Base-by-base conservation (phyloP, 2,888 invertebrate genomes). In the Andrena bicolor region DNA sequence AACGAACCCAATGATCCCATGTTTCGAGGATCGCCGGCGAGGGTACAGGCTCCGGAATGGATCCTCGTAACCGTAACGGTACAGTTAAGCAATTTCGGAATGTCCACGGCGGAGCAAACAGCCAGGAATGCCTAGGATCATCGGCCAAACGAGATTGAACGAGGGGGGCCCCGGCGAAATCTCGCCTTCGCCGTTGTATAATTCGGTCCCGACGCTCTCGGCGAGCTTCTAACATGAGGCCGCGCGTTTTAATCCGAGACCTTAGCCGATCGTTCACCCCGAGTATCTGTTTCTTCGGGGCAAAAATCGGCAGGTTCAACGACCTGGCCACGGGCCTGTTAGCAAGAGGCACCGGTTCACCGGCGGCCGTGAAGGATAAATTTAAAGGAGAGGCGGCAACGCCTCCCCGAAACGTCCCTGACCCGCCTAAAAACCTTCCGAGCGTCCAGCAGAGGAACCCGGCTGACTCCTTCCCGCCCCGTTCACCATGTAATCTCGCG, bases 391-490 rank as follows among this genome's bases (percentile, higher is more conserved):
- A 56, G 56, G 13, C 23, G 23, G 74, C 60, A 56, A 82, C 82
- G 80, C 78, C 80, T 86, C 77, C 77, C 74, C 60, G 63, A 74
- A 53, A 66, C 53, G 85, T 88, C 88, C 88, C 79, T 89, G 88
- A 89, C 85, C 88, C 76, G 86, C 83, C 80, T 84, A 86, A 87
- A 84, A 80, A 78, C 76, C 73, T 76, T 75, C 41, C 71, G 58
- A 68, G 73, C 49, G 61, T 70, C 78, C 77, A 48, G 56, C 56
- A 48, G 49, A 8, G 7, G 35, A 6, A 41, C 23, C 60, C 26
- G 6, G 16, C n/a, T 7, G 23, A 10, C 26, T 6, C 20, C 53
- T 20, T 16, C 41, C 13, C n/a, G 16, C 6, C 6, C 8, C 65
- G 64, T 70, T 65, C 60, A 32, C 20, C 26, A 4, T 23, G 60